Percentiles rank a stretch among this genome's conserved stretches.
Conservation (phyloP, 2,797 vertebrate genomes). For the Dallia pectoralis region DNA sequence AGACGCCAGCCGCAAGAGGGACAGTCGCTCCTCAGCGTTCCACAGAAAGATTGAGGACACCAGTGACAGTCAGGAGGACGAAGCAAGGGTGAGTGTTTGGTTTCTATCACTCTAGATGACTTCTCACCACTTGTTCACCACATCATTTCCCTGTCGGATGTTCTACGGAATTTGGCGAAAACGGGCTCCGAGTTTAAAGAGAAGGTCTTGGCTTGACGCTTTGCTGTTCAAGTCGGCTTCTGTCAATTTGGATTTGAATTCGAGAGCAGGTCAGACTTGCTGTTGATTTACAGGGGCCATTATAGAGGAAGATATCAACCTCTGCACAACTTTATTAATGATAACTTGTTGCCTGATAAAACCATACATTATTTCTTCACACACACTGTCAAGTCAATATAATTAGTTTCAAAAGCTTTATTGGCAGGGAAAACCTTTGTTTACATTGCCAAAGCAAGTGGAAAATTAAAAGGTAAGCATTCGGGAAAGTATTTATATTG, state of each 20-base stretch:
- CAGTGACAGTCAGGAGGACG: conserved; percentile 90
- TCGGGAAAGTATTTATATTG: no score
- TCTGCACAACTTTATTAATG: no score
- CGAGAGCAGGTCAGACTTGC: neutral
- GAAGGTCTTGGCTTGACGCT: neutral
- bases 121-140: neutral
- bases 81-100: conserved; percentile 70
- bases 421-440: no score
- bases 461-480: no score
- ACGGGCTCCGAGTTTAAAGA: no score
- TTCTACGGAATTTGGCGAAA: no score
- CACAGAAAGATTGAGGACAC: conserved; percentile 79
- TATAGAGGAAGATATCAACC: neutral
- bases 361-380: no score
- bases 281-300: neutral
- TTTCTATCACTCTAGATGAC: neutral
- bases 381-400: no score
- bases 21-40: conserved; percentile 56
- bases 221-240: neutral
- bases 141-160: no score
- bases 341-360: no score
- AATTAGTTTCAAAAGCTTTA: no score
- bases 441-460: no score
- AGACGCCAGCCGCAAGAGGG: conserved; percentile 73
- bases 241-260: neutral